These are phyloP conservation scores for Ornithoptera priamus DNA, from an alignment of 2,888 invertebrate species.

Conservation along the genomic window DNA sequence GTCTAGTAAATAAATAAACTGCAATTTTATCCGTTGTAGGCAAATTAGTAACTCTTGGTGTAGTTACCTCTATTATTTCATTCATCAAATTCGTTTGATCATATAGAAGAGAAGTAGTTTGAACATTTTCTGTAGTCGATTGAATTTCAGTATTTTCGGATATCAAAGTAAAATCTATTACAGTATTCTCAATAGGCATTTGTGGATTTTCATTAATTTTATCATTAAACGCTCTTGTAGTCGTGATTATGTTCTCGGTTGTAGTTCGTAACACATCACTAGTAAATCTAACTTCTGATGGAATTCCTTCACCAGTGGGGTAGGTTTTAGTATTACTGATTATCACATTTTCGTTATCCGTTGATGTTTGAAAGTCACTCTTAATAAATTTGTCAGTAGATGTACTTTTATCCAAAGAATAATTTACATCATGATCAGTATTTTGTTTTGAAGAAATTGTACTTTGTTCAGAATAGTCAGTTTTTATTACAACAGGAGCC, in stretches of 20 bases:
- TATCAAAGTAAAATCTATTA: neutral
- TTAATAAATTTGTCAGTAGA: neutral
- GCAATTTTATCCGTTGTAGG: neutral
- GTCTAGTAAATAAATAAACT: neutral
- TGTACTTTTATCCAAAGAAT: neutral
- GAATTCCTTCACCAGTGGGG: neutral
- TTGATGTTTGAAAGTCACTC: neutral
- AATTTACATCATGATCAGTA: neutral
- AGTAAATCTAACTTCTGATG: neutral
- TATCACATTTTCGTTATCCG: neutral
- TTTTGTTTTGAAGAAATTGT: neutral
- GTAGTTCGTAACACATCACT: slow-evolving; percentile 1
- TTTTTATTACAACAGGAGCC: neutral
- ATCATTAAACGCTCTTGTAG: neutral
- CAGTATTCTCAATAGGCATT: neutral
- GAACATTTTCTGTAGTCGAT: neutral
- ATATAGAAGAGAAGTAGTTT: neutral
- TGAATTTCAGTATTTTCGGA: neutral
- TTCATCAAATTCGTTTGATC: neutral
- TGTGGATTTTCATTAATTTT: neutral
- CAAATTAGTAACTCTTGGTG: neutral
- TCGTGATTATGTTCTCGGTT: neutral
- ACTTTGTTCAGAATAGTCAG: neutral
- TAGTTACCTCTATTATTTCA: neutral
- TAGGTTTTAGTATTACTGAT: neutral